Base-by-base conservation (phyloP, 1,140 invertebrate species). In the Bemisia tabaci region DNA sequence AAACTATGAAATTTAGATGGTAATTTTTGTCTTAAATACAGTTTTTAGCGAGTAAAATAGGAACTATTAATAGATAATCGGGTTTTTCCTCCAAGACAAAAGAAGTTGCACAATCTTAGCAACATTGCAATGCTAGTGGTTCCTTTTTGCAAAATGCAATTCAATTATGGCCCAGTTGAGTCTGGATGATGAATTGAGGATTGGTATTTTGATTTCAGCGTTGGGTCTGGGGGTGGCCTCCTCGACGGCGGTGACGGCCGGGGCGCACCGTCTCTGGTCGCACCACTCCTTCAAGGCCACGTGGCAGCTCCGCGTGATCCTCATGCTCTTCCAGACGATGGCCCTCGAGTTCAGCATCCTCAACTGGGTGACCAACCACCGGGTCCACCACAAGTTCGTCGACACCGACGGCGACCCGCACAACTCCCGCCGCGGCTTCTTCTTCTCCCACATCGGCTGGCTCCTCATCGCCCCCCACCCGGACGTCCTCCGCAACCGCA, bases 371-470 rank as follows among this genome's bases (percentile, higher is more conserved):
- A 80, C 85, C 62, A 92, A 95, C 76, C 93, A 96, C 74, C 81
- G 93, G 69, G 89, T 93, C 0, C 92, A 96, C 76, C 93, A 95
- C 74, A 95, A 95, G 76, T 95, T 87, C 76, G 89, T 90, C 0
- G 93, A 96, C 73, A 94, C 92, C 0, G 87, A 95, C 74, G 93
- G 92, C 0, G 93, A 96, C 77, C 93, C 93, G 0, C 92, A 95
- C 75, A 95, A 95, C 82, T 70, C 71, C 24, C 68, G 67, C 25
- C 64, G 69, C 24, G 86, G 86, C 12, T 94, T 95, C 76, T 95
- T 95, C 81, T 96, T 95, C 76, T 86, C 92, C 0, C 94, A 96
- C 73, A 87, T 95, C 71, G 92, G 92, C 1, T 96, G 94, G 94
- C 78, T 95, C 60, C 79, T 95, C 76, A 77, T 91, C 0, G 80